Percentiles rank a stretch among this genome's conserved stretches.
phyloP scores from a whole-genome alignment of 2,113 vertebrate genomes.

The Amphiprion ocellaris region DNA sequence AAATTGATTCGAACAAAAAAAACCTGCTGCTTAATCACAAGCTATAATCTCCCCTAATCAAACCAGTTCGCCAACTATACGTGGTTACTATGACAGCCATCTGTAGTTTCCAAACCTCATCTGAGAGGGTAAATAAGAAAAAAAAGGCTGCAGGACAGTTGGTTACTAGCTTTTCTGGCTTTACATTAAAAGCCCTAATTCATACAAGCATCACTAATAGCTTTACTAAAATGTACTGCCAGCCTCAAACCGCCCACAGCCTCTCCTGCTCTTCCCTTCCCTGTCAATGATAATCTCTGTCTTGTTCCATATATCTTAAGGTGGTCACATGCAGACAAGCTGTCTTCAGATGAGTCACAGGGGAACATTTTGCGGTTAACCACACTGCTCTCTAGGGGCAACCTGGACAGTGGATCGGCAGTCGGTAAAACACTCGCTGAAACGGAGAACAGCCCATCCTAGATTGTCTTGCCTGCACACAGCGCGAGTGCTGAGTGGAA shows the following conservation, averaged over 20 bases:
- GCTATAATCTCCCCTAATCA: slow-evolving; percentile 53
- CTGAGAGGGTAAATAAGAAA: slow-evolving; percentile 11
- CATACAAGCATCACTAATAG: slow-evolving; percentile 67
- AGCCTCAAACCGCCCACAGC: slow-evolving; percentile 54
- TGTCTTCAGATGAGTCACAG: slow-evolving; percentile 65
- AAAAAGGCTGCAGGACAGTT: slow-evolving; percentile 36
- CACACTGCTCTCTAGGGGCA: slow-evolving; percentile 57
- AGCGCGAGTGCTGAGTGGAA: slow-evolving; percentile 64
- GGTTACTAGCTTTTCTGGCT: slow-evolving; percentile 28
- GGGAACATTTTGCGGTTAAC: slow-evolving; percentile 76
- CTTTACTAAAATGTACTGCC: slow-evolving; percentile 51
- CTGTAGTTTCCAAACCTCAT: slow-evolving; percentile 28
- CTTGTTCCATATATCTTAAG: slow-evolving; percentile 65
- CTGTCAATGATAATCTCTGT: slow-evolving; percentile 69
- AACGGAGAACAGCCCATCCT: slow-evolving; percentile 42
- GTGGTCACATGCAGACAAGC: slow-evolving; percentile 71
- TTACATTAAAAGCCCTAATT: slow-evolving; percentile 65
- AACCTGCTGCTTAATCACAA: slow-evolving; percentile 56
- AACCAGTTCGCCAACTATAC: slow-evolving; percentile 16
- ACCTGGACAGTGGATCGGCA: slow-evolving; percentile 69
- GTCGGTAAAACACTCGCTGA: slow-evolving; percentile 65
- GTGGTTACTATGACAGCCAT: slow-evolving; percentile 65
- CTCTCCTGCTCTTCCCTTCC: slow-evolving; percentile 35
- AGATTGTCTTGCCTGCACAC: slow-evolving; percentile 58
- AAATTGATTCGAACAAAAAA: slow-evolving; percentile 57